Conservation (phyloP, 37 sponge, comb jelly and placozoan species). For the Tethya wilhelma region DNA sequence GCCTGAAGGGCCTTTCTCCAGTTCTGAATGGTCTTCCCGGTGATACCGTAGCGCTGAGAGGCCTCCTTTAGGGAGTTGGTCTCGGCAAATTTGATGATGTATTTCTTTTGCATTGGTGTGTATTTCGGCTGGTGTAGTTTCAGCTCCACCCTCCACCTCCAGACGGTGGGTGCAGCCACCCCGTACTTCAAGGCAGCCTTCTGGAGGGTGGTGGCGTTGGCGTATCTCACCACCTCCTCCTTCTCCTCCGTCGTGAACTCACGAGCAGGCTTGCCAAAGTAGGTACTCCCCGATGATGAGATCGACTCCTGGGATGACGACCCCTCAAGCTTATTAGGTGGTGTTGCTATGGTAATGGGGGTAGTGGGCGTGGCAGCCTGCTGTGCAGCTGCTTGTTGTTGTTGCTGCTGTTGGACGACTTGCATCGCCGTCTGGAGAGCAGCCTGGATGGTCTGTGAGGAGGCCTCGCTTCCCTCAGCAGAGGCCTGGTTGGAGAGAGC, state of each 20-base stretch:
- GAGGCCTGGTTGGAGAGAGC: constrained; percentile 52
- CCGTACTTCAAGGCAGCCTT: constrained; percentile 84
- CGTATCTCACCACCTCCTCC: constrained; percentile 83
- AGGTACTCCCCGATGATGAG: constrained; percentile 10
- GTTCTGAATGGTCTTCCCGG: constrained; percentile 79
- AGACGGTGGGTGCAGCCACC: constrained; percentile 85
- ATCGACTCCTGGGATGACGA: not conserved
- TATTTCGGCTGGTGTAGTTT: constrained; percentile 81
- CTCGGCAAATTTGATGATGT: constrained; percentile 78
- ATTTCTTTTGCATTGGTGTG: constrained; percentile 78
- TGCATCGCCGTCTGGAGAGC: constrained; percentile 20
- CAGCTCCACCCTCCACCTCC: constrained; percentile 86
- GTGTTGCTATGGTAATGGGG: no score
- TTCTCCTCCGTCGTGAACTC: constrained; percentile 78
- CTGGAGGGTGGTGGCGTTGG: constrained; percentile 82
- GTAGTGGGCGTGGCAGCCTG: no score
- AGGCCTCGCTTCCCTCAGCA: not conserved
- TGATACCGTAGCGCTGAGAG: constrained; percentile 68
- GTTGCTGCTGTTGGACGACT: constrained; percentile 4
- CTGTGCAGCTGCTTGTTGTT: constrained; percentile 20
- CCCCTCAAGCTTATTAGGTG: not conserved
- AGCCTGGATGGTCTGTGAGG: constrained; percentile 18
- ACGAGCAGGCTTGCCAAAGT: constrained; percentile 79
- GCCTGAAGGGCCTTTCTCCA: constrained; percentile 64
- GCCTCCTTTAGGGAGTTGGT: constrained; percentile 74